Percentiles rank a stretch among this genome's conserved stretches.
phyloP scores from a whole-genome alignment of 1,140 invertebrate species.

The Periplaneta americana region DNA sequence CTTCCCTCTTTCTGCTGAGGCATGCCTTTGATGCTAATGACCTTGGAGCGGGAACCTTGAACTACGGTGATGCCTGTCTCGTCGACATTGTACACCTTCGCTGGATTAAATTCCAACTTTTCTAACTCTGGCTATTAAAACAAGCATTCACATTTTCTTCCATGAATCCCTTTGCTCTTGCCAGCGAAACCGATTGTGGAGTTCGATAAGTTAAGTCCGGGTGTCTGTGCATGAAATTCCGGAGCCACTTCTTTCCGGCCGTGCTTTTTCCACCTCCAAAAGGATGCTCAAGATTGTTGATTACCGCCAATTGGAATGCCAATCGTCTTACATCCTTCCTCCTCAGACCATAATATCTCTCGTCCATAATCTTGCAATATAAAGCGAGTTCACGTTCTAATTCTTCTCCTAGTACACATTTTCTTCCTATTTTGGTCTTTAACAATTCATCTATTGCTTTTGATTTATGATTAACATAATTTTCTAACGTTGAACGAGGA shows the following conservation, averaged over 20 bases:
- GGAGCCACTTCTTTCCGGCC: conserved; percentile 35
- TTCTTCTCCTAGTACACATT: no score
- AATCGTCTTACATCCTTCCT: no score
- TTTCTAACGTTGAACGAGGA: no score
- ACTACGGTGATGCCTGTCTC: conserved; percentile 32
- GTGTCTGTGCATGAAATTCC: conserved; percentile 34
- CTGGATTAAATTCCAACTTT: not conserved
- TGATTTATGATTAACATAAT: no score
- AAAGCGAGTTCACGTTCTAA: no score
- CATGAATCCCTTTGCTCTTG: conserved; percentile 40
- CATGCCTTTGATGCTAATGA: conserved; percentile 28
- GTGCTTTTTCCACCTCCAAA: no score
- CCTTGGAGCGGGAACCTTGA: conserved; percentile 27
- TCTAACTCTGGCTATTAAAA: conserved; percentile 19
- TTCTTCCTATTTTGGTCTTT: no score
- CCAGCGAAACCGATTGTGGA: conserved; percentile 36
- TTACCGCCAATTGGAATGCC: no score
- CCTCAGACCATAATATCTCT: no score
- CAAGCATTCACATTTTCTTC: conserved; percentile 28
- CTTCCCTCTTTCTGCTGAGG: conserved; percentile 31
- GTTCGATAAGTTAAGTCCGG: conserved; percentile 32
- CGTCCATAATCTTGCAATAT: no score
- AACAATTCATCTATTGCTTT: no score
- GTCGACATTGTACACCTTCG: conserved; percentile 31
- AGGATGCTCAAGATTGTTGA: no score